These are phyloP conservation scores for Trochalopteron elliotii DNA, from an alignment of 2,113 vertebrate genomes.

Conservation along the genomic window DNA sequence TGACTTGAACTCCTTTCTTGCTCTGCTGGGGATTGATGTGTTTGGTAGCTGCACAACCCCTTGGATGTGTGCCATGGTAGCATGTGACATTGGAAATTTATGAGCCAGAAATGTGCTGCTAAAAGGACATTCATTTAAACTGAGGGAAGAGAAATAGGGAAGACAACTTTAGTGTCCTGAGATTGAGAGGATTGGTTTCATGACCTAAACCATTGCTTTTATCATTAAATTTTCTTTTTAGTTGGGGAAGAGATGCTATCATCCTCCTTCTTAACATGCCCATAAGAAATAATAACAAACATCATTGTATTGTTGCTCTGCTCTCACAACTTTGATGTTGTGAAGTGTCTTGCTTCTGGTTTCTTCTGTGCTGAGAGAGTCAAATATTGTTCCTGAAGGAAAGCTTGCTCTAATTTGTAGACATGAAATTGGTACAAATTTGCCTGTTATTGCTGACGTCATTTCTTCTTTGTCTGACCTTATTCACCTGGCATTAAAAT, in stretches of 20 bases:
- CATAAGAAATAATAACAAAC: not conserved
- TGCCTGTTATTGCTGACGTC: not conserved
- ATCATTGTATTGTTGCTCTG: not conserved
- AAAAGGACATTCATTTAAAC: not conserved
- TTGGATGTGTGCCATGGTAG: not conserved
- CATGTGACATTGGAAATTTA: not conserved
- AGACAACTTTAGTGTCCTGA: not conserved
- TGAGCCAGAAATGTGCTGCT: not conserved
- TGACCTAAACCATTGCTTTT: not conserved
- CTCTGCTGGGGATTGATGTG: not conserved
- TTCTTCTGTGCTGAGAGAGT: not conserved
- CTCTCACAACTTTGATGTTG: not conserved
- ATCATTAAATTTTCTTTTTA: not conserved
- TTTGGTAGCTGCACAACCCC: not conserved
- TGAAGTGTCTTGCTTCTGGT: not conserved
- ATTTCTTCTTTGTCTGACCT: constrained; percentile 51
- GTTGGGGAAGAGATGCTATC: not conserved
- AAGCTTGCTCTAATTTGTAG: constrained; percentile 24
- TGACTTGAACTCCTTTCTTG: not conserved
- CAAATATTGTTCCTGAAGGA: constrained; percentile 16
- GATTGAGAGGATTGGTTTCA: not conserved
- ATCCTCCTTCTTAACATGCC: not conserved
- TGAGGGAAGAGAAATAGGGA: not conserved
- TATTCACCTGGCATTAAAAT: constrained; percentile 37
- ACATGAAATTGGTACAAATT: not conserved